Percentiles rank a stretch among this genome's conserved stretches.
Conservation (phyloP, 2,888 invertebrate genomes). For the Caenorhabditis sp. region DNA sequence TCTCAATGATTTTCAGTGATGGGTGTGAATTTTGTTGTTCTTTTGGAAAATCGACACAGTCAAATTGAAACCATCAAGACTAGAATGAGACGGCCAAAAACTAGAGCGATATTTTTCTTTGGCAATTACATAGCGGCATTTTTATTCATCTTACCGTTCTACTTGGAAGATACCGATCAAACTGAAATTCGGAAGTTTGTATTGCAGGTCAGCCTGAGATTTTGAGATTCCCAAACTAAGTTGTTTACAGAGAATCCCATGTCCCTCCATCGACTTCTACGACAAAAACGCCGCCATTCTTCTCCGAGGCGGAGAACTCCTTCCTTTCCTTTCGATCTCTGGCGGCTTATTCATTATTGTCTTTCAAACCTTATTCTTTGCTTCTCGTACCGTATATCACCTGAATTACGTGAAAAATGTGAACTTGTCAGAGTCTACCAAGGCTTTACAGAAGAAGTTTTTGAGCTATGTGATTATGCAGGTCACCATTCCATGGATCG, state of each 20-base stretch:
- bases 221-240: not conserved
- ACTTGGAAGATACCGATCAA: not conserved
- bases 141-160: constrained; percentile 2
- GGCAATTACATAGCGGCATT: not conserved
- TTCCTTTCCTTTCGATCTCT: constrained; percentile 30
- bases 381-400: constrained; percentile 18
- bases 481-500: constrained; percentile 23
- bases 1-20: too few relatives aligned
- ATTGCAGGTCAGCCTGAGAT: not conserved
- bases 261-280: constrained; percentile 45
- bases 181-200: not conserved
- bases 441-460: constrained; percentile 29
- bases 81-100: not conserved
- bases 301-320: constrained; percentile 38
- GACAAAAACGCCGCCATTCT: constrained; percentile 1
- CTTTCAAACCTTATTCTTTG: constrained; percentile 20
- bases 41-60: constrained; percentile 20
- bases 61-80: constrained; percentile 6
- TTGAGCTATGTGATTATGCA: constrained; percentile 27
- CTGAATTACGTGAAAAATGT: not conserved
- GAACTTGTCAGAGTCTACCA: constrained; percentile 4
- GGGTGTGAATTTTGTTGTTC: not conserved
- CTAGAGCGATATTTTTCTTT: not conserved
- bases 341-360: not conserved
- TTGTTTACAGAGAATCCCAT: constrained; percentile 25